Evolutionary conservation across 2,113 vertebrate species (phyloP).

Genomic region (Mus pahari): DNA sequence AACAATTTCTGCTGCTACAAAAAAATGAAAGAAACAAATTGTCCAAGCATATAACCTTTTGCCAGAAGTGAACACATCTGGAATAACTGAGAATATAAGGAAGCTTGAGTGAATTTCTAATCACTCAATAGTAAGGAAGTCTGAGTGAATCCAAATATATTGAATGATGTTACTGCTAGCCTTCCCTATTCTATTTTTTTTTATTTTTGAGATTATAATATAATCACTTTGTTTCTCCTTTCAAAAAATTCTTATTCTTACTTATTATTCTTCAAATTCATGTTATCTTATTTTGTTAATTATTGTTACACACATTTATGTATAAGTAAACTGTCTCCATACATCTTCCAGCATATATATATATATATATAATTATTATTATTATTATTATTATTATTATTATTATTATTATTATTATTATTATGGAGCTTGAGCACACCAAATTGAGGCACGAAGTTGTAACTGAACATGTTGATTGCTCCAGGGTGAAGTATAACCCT

Average conservation of each 20-base stretch:
- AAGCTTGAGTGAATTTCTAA: background rate
- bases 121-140: background rate
- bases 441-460: background rate
- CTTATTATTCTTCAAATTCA: background rate
- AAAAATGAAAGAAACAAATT: background rate
- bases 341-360: background rate
- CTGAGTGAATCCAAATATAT: background rate
- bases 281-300: background rate
- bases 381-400: too few species aligned
- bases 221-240: background rate
- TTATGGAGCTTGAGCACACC: fast-evolving
- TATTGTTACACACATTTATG: background rate
- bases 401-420: too few species aligned
- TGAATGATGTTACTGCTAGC: background rate
- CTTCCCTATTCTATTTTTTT: background rate
- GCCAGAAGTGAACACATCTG: background rate
- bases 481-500: too few species aligned
- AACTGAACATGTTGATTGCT: background rate
- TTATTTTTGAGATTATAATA: background rate
- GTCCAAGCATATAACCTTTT: background rate
- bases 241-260: background rate
- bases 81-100: background rate
- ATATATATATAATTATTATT: too few species aligned
- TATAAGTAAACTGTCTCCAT: background rate
- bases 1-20: background rate